Base-by-base conservation (phyloP, 2,888 invertebrate species). In the Leucania comma region DNA sequence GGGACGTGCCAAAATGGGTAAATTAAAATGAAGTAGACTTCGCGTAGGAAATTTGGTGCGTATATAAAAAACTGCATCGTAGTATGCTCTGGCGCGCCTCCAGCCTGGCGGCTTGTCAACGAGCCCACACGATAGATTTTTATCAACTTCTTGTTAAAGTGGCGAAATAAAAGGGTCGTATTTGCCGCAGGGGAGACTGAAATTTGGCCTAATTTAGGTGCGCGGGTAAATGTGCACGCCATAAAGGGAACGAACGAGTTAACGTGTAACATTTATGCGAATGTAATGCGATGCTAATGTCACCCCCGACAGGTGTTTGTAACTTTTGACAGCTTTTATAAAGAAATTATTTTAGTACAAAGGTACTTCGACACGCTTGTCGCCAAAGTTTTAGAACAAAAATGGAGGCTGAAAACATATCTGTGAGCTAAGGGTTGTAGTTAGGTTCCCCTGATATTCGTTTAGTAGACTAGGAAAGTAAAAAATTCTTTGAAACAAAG, bases 1-100 rank as follows among this genome's bases (percentile, higher is more conserved):
- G 89, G 87, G 89, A 90, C 89, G 92, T 94, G 94, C 94, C 94
- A 95, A 94, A 94, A 92, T 95, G 92, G 92, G 93, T 92, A 92
- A 94, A 95, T 95, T 94, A 95, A 94, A 92, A 93, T 90, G 82
- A 87, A 93, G 90, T 92, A 91, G 89, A 90, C 88, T 91, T 90
- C 70, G 72, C 66, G 63, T 84, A 81, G 84, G 79, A 87, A 90
- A 90, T 91, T 90, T 89, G 87, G 86, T 90, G 89, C 88, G 90
- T 89, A 84, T 87, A 90, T 65, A 92, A 93, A 93, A 93, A 93
- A 87, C 90, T 90, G 82, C 90, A 88, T 82, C 75, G 75, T 80
- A 74, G 83, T 82, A 76, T 56, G 54, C 42, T 69, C 88, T 93
- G 93, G 93, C 93, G 74, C 64, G 75, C 70, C 81, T 93, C 93